These are phyloP conservation scores for Origma solitaria DNA, from an alignment of 2,113 vertebrate species.

Conservation along the genomic window DNA sequence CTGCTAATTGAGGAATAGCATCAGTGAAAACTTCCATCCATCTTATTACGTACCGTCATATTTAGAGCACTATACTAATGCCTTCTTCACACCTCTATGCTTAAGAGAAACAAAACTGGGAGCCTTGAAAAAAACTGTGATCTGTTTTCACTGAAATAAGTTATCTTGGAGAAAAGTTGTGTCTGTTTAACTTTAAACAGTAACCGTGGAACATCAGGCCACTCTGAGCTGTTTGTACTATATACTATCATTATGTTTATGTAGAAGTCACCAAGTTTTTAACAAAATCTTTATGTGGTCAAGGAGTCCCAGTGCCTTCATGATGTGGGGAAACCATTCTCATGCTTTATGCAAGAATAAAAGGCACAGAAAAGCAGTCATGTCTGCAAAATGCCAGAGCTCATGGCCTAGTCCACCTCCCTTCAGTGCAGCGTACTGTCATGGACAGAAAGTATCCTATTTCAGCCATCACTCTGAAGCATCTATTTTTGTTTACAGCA, in stretches of 20 bases:
- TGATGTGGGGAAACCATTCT: not conserved
- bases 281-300: not conserved
- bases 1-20: not conserved
- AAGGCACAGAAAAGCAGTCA: not conserved
- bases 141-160: not conserved
- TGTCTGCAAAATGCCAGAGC: not conserved
- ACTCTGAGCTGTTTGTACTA: not conserved
- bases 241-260: not conserved
- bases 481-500: not conserved
- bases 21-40: not conserved
- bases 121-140: not conserved
- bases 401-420: not conserved
- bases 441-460: accelerated
- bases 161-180: not conserved
- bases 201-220: not conserved
- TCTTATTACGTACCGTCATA: not conserved
- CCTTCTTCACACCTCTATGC: not conserved
- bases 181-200: not conserved
- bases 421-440: not conserved
- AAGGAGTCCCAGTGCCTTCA: not conserved
- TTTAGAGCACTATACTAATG: not conserved
- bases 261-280: not conserved
- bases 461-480: not conserved
- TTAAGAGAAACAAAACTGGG: not conserved
- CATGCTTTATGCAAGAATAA: not conserved